A percentile compares a stretch with the other conserved stretches of the same genome.
Conservation (phyloP, 2,797 vertebrate genomes). For the Sternotherus odoratus region DNA sequence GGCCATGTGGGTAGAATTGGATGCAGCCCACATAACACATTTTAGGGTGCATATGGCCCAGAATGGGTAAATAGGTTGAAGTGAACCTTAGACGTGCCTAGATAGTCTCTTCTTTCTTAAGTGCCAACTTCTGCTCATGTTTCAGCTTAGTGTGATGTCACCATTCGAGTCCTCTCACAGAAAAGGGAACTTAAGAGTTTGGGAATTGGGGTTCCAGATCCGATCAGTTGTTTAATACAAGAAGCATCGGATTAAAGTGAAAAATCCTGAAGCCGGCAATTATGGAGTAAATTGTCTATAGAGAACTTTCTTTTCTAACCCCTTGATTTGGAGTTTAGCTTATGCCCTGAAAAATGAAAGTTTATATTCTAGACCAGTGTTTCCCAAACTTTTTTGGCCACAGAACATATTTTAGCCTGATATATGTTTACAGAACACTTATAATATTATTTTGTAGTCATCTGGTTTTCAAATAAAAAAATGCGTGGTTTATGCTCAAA, state of each 20-base stretch:
- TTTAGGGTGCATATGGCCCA: no score
- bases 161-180: neutral
- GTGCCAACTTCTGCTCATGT: neutral
- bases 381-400: no score
- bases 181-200: neutral
- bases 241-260: neutral
- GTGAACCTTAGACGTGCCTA: no score
- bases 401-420: no score
- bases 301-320: neutral
- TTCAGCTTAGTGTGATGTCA: neutral
- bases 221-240: neutral
- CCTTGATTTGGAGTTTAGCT: neutral
- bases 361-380: rapidly evolving
- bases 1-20: no score
- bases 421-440: no score
- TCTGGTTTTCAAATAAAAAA: no score
- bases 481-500: no score
- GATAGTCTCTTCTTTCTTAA: no score
- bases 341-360: neutral
- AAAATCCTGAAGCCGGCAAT: neutral
- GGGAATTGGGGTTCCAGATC: neutral
- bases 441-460: no score
- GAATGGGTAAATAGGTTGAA: no score
- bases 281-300: neutral
- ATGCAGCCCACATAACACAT: no score